phyloP scores from a whole-genome alignment of 2,113 vertebrate genomes.

The Paraplagusia blochii region DNA sequence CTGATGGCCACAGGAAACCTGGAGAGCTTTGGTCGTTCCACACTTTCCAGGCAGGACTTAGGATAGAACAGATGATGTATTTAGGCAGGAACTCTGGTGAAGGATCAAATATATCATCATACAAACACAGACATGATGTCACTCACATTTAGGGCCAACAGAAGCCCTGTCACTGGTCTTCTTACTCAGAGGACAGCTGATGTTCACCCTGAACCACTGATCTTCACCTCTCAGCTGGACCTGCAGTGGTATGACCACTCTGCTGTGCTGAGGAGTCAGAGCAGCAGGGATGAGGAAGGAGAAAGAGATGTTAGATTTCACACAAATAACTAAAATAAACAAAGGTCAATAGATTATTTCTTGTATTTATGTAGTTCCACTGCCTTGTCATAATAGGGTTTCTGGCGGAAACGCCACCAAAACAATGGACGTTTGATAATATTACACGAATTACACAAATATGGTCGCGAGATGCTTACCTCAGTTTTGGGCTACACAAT shows the following conservation, averaged over 20 bases:
- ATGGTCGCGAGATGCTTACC: too few species aligned
- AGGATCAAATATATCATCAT: background rate
- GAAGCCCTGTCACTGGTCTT: background rate
- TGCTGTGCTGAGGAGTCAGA: slow-evolving; percentile 40
- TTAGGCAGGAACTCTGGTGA: background rate
- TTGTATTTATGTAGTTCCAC: too few species aligned
- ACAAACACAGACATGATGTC: background rate
- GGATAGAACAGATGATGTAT: background rate
- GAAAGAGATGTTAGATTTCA: too few species aligned
- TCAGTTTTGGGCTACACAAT: too few species aligned
- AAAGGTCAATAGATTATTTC: too few species aligned
- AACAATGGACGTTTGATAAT: too few species aligned
- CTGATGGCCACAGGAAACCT: slow-evolving; percentile 51
- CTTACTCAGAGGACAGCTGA: slow-evolving; percentile 65
- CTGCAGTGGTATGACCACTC: slow-evolving; percentile 50
- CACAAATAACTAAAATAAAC: too few species aligned
- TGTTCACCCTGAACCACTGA: slow-evolving; percentile 58
- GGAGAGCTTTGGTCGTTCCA: slow-evolving; percentile 21
- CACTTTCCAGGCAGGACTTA: slow-evolving; percentile 47
- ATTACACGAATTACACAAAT: too few species aligned
- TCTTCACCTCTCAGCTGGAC: slow-evolving; percentile 54
- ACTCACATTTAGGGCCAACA: slow-evolving; percentile 41
- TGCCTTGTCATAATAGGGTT: too few species aligned
- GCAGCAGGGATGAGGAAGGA: too few species aligned
- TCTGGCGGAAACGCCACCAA: too few species aligned